These are phyloP conservation scores for Solenopsis invicta DNA, from an alignment of 1,140 invertebrate species.

Conservation along the genomic window DNA sequence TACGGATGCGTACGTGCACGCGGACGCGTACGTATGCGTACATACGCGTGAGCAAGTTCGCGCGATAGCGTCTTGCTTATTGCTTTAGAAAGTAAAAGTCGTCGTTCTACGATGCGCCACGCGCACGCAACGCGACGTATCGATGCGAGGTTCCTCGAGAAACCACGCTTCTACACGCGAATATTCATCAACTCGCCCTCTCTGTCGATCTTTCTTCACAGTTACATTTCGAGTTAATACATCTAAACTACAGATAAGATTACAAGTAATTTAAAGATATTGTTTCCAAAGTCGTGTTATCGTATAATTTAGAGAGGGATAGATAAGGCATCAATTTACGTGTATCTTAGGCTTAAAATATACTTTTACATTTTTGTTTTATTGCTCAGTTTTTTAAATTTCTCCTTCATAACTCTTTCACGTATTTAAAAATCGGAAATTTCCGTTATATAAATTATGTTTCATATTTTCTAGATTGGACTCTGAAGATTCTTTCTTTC, in stretches of 20 bases:
- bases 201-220: neutral
- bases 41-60: slow-evolving; percentile 24
- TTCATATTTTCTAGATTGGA: neutral
- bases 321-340: neutral
- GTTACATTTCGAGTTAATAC: neutral
- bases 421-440: neutral
- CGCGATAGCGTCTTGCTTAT: slow-evolving; percentile 68
- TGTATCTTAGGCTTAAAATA: slow-evolving; percentile 2
- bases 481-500: neutral
- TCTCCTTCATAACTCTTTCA: neutral
- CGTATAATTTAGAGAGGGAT: neutral
- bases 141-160: slow-evolving; percentile 28
- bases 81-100: slow-evolving; percentile 81
- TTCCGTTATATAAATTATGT: neutral
- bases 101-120: slow-evolving; percentile 60
- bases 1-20: slow-evolving; percentile 2
- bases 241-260: neutral
- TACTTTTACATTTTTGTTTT: neutral
- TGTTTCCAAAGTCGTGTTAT: neutral
- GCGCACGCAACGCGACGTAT: slow-evolving; percentile 32
- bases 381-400: neutral
- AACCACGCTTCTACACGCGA: slow-evolving; percentile 19
- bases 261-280: neutral
- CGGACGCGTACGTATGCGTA: slow-evolving; percentile 23
- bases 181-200: neutral